Evolutionary conservation across 1,140 invertebrate genomes (phyloP).

Genomic region (Procambarus clarkii): DNA sequence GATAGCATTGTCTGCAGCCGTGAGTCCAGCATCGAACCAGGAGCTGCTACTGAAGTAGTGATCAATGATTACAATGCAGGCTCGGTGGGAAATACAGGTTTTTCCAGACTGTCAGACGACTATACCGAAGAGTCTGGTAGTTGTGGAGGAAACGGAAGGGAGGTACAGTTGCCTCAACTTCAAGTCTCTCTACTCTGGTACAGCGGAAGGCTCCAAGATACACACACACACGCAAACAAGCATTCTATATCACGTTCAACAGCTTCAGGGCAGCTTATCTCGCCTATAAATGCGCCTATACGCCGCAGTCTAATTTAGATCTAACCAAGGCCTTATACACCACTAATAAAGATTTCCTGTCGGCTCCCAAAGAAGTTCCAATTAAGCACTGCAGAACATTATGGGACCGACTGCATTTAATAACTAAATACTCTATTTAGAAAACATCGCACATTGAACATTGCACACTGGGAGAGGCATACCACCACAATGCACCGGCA

Average conservation of each 20-base stretch:
- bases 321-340: neutral
- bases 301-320: neutral
- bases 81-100: no score
- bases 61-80: no score
- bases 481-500: neutral
- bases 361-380: neutral
- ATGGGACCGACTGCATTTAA: neutral
- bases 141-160: neutral
- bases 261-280: no score
- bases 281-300: neutral
- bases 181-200: no score
- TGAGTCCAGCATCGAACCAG: no score
- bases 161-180: neutral
- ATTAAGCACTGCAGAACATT: no score
- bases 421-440: neutral
- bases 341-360: neutral
- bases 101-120: neutral
- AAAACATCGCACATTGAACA: neutral
- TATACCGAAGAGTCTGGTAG: neutral
- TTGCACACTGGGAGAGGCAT: neutral
- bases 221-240: neutral
- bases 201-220: neutral
- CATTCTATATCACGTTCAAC: no score
- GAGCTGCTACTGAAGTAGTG: no score
- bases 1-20: no score